Conservation (phyloP, 2,888 invertebrate species). For the Tachina lurida region DNA sequence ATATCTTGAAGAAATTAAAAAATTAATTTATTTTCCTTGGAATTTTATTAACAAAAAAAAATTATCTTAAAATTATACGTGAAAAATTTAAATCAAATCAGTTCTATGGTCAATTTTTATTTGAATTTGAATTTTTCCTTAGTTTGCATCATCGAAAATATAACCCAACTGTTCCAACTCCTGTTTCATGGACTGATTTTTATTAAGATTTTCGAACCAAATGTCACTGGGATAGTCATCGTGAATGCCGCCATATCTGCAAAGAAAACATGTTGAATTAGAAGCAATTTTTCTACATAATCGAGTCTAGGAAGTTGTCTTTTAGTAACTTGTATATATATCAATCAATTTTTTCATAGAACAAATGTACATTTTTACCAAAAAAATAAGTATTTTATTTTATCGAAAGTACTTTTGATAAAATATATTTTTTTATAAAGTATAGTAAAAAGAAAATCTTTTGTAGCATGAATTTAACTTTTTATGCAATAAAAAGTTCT, state of each 20-base stretch:
- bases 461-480: too few species aligned
- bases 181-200: constrained; percentile 85
- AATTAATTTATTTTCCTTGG: neutral
- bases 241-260: constrained; percentile 83
- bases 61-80: constrained; percentile 3
- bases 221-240: constrained; percentile 89
- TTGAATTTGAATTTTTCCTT: neutral
- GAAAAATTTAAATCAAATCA: constrained; percentile 22
- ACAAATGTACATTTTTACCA: too few species aligned
- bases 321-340: too few species aligned
- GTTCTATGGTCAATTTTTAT: constrained; percentile 23
- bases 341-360: too few species aligned
- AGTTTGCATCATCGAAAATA: constrained; percentile 81
- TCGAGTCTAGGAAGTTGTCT: too few species aligned
- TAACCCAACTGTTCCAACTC: constrained; percentile 87
- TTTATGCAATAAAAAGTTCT: too few species aligned
- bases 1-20: neutral
- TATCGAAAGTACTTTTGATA: too few species aligned
- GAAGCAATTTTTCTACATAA: neutral
- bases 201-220: constrained; percentile 87
- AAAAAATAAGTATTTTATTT: too few species aligned
- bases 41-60: constrained; percentile 14
- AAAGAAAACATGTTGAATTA: constrained; percentile 19
- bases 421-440: too few species aligned
- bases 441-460: too few species aligned